Percentiles rank a stretch among this genome's conserved stretches.
Evolutionary conservation across 1,140 invertebrate species (phyloP).

Genomic region (Musca domestica): DNA sequence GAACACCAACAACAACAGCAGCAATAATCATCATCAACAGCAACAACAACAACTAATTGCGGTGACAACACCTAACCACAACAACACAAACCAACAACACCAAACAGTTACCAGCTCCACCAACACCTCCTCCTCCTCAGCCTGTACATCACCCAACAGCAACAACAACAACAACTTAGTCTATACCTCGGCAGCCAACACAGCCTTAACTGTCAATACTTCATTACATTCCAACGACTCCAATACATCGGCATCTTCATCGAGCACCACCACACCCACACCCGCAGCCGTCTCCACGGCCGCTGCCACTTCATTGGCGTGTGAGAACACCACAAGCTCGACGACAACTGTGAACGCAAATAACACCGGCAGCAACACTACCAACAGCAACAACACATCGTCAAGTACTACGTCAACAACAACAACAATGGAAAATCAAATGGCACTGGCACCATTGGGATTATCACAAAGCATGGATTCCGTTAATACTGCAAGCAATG

Average conservation of each 20-base stretch:
- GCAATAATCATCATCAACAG: conserved; percentile 31
- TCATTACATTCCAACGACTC: conserved; percentile 38
- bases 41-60: conserved; percentile 23
- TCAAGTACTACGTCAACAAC: conserved; percentile 35
- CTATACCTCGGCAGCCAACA: background rate
- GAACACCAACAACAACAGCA: conserved; percentile 33
- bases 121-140: conserved; percentile 17
- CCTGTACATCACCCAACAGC: background rate
- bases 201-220: conserved; percentile 14
- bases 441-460: conserved; percentile 54
- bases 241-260: conserved; percentile 42
- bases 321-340: conserved; percentile 15
- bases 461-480: conserved; percentile 86
- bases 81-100: conserved; percentile 3
- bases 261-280: conserved; percentile 48
- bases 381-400: conserved; percentile 30
- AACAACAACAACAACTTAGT: conserved; percentile 12
- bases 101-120: background rate
- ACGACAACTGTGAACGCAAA: conserved; percentile 30
- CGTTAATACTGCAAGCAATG: conserved; percentile 84
- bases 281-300: conserved; percentile 29
- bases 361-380: conserved; percentile 35
- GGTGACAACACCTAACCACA: conserved; percentile 23
- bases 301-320: conserved; percentile 28
- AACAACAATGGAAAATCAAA: conserved; percentile 52